Evolutionary conservation across 2,888 invertebrate species (phyloP), one percentile per base, ranked within the genome.

Genomic region (Scelioninae gen. 1): DNA sequence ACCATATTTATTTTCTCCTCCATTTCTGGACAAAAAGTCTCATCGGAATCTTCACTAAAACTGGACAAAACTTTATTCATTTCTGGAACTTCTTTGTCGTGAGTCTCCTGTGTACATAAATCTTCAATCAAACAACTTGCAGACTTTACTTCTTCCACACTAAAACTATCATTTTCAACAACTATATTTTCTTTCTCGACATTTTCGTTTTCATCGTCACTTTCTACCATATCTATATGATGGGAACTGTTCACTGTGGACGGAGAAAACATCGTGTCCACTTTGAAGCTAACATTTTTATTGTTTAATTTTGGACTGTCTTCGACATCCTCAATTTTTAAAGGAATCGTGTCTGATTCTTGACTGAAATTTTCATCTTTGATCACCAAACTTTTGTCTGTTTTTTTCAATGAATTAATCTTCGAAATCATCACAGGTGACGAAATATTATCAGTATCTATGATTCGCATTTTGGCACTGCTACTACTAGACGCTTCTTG

Each of bases 41-140:
- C 72, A 43, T 80, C 80, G 5, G 74, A 80, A 45, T 47, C 43
- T 4, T 55, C 29, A 23, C 47, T 72, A 6, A 15, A 38, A 23
- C 29, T 66, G 0, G 43, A 6, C 10, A 16, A 31, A 40, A 16
- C 23, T 0, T 55, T 65, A 15, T 71, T 8, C 10, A 32, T 8
- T 9, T 47, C 66, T 8, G 13, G 5, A 5, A 9, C 23, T 4
- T 31, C 16, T 13, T 45, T 53, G 0, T 38, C 29, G 43, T 8
- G 6, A 5, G 11, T 51, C 16, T 81, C 74, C 31, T 77, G 82
- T 0, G 66, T 63, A 15, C 74, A 83, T 0, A 55, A 29, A 11
- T 89, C 88, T 16, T 90, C 90, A 60, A 90, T 88, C 0, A 81
- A 6, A 47, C 85, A 72, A 34, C 82, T 84, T 0, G 60, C 31